Evolutionary conservation across 2,888 invertebrate species (phyloP).

Genomic region (Heliconius charithonia): DNA sequence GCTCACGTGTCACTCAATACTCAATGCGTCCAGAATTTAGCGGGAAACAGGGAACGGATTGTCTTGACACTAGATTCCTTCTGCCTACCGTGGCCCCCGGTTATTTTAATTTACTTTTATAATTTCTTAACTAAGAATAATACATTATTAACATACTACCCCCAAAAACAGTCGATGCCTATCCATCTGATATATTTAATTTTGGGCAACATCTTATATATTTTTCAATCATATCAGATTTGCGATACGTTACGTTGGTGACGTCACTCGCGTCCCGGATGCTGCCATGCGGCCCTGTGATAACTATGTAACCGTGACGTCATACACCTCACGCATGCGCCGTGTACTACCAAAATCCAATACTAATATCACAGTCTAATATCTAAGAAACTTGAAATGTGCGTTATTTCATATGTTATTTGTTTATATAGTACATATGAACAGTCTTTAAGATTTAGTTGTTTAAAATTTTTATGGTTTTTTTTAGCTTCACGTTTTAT

Average conservation of each 20-base stretch:
- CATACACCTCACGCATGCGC: slow-evolving; percentile 48
- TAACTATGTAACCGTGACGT: slow-evolving; percentile 50
- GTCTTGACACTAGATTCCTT: background rate
- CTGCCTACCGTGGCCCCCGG: background rate
- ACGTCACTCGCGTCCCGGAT: slow-evolving; percentile 52
- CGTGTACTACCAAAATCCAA: slow-evolving; percentile 24
- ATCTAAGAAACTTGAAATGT: background rate
- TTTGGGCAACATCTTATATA: background rate
- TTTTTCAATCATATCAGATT: slow-evolving; percentile 13
- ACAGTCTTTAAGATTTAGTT: background rate
- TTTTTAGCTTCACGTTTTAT: no score
- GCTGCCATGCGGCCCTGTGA: slow-evolving; percentile 42
- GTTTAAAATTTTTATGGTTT: no score
- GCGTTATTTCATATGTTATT: background rate
- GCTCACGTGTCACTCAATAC: background rate
- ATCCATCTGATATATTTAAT: background rate
- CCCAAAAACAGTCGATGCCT: background rate
- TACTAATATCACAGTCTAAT: slow-evolving; percentile 19
- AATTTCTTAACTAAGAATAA: no score
- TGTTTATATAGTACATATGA: no score
- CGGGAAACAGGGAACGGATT: background rate
- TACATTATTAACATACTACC: no score
- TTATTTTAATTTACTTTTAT: no score
- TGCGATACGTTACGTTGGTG: slow-evolving; percentile 38
- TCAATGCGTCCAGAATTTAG: background rate